phyloP scores from a whole-genome alignment of 2,113 vertebrate species.

The Muscicapa adusta region DNA sequence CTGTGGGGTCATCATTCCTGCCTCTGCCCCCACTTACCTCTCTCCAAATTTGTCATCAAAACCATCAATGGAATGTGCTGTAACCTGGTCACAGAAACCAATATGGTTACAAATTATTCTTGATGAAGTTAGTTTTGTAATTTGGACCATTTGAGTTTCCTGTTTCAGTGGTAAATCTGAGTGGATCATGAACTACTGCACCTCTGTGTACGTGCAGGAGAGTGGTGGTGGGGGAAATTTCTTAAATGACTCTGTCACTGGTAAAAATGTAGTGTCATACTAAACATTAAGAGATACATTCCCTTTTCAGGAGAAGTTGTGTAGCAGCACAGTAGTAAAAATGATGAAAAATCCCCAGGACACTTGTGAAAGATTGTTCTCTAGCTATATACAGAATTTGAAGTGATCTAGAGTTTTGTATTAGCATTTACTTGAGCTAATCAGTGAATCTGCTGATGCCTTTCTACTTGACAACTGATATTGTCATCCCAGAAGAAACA shows the following conservation, averaged over 20 bases:
- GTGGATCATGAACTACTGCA: neutral
- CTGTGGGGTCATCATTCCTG: neutral
- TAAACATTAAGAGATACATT: neutral
- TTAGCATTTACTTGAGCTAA: constrained; percentile 7
- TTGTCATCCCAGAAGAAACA: neutral
- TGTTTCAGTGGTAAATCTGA: neutral
- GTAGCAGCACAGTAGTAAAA: neutral
- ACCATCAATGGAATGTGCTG: neutral
- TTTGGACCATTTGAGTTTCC: neutral
- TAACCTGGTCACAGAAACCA: neutral
- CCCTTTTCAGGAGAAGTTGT: neutral
- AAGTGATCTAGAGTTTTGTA: neutral
- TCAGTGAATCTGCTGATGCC: neutral
- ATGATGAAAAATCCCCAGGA: neutral
- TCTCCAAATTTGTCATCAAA: neutral
- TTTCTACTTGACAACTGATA: neutral
- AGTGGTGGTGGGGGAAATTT: neutral
- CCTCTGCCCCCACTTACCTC: neutral
- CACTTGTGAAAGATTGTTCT: neutral
- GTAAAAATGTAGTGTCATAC: neutral
- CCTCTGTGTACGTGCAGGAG: neutral
- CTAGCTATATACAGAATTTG: neutral
- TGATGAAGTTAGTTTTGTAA: neutral
- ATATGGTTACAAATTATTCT: neutral
- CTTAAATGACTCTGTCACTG: neutral